A percentile compares a stretch with the other conserved stretches of the same genome.
Conservation (phyloP, 2,113 vertebrate species). For the Anhinga rufa region DNA sequence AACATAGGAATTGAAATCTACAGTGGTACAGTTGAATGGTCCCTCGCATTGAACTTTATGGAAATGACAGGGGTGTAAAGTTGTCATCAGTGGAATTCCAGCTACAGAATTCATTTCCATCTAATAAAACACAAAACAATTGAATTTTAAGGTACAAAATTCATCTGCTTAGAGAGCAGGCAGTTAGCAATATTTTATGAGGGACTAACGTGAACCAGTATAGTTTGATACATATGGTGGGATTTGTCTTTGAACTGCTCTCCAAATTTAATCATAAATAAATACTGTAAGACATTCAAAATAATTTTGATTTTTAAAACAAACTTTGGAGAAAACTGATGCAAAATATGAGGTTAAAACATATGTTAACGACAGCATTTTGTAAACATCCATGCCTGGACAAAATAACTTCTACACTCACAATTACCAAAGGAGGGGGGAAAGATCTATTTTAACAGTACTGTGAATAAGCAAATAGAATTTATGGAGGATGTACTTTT, state of each 20-base stretch:
- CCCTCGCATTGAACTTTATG: neutral
- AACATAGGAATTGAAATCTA: neutral
- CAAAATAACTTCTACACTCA: neutral
- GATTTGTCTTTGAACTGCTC: neutral
- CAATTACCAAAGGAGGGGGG: neutral
- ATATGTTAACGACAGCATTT: neutral
- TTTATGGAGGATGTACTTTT: neutral
- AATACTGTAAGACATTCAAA: neutral
- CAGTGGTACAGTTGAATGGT: neutral
- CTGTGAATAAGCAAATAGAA: neutral
- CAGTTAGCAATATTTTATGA: neutral
- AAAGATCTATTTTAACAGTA: neutral
- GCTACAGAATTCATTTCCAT: neutral
- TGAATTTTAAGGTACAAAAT: neutral
- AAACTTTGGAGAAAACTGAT: neutral
- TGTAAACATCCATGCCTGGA: neutral
- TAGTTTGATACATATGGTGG: neutral
- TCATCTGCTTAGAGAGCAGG: neutral
- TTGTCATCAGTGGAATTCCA: neutral
- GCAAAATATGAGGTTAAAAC: neutral
- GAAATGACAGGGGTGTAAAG: neutral
- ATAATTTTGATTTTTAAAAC: neutral
- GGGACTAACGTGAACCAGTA: neutral
- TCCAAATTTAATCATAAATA: neutral
- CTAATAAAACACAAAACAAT: neutral